Conservation (phyloP, 64 coral and sea anemone genomes). For the Acropora tenuis region DNA sequence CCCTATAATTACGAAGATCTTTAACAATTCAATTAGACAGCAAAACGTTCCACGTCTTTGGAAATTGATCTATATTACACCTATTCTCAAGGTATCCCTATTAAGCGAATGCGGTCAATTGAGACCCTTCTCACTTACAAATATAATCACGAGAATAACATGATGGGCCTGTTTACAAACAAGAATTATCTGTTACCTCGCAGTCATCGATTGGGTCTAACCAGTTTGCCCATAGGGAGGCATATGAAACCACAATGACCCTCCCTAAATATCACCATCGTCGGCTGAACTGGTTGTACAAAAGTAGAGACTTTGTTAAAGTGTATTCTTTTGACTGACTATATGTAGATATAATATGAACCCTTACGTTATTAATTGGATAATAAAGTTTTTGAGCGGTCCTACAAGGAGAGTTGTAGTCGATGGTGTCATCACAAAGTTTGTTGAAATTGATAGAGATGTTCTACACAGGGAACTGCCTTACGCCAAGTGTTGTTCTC, state of each 20-base stretch:
- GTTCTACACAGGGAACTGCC: background rate
- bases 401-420: constrained; percentile 29
- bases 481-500: too few species aligned
- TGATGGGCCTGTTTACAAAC: constrained; percentile 21
- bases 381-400: background rate
- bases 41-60: constrained; percentile 22
- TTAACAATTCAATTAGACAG: constrained; percentile 40
- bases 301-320: background rate
- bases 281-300: constrained; percentile 30
- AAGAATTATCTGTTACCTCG: constrained; percentile 17
- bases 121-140: constrained; percentile 59
- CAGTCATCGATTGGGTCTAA: constrained; percentile 50
- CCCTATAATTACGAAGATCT: constrained; percentile 42
- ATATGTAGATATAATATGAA: constrained; percentile 39
- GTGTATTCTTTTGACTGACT: constrained; percentile 49
- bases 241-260: constrained; percentile 51
- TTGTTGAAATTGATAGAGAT: background rate
- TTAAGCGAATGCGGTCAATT: constrained; percentile 36
- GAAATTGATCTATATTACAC: constrained; percentile 40
- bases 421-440: background rate
- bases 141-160: constrained; percentile 57
- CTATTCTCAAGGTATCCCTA: constrained; percentile 45
- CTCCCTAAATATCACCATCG: constrained; percentile 24
- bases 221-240: constrained; percentile 55
- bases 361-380: background rate